Evolutionary conservation across 2,888 invertebrate genomes (phyloP).

Genomic region (Meganola albula): DNA sequence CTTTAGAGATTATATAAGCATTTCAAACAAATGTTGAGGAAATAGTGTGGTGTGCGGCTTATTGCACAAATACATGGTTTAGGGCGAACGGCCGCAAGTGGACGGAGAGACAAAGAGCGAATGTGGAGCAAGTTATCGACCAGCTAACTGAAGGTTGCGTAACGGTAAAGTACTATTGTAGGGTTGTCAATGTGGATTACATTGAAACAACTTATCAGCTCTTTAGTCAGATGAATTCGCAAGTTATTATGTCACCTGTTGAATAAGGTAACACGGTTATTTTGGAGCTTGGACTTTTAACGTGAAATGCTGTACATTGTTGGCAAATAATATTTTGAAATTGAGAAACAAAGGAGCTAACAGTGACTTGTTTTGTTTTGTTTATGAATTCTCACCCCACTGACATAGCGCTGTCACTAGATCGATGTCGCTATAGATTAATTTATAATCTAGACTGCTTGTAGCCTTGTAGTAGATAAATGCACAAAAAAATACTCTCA

Average conservation of each 20-base stretch:
- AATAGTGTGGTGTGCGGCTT: conserved; percentile 15
- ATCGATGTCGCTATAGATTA: too few relatives aligned
- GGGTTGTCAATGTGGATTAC: conserved; percentile 36
- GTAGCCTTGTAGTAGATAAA: too few relatives aligned
- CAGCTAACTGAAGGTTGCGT: conserved; percentile 57
- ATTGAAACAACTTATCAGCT: conserved; percentile 1
- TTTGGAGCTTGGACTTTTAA: too few relatives aligned
- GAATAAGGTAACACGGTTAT: background rate
- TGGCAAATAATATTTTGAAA: too few relatives aligned
- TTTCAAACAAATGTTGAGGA: conserved; percentile 13
- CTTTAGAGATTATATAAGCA: conserved; percentile 21
- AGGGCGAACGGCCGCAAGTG: conserved; percentile 22
- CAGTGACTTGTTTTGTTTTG: too few relatives aligned
- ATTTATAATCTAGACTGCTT: too few relatives aligned
- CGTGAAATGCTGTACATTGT: too few relatives aligned
- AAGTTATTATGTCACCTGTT: conserved; percentile 18
- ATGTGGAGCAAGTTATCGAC: conserved; percentile 68
- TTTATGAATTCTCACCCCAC: too few relatives aligned
- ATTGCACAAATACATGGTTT: conserved; percentile 24
- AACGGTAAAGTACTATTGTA: conserved; percentile 53
- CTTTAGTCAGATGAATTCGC: conserved; percentile 10
- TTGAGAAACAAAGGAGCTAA: too few relatives aligned
- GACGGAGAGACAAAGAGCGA: conserved; percentile 57
- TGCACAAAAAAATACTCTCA: too few relatives aligned
- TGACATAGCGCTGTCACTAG: too few relatives aligned